Evolutionary conservation across 2,888 invertebrate species (phyloP).

Genomic region (Drosophila cracens): DNA sequence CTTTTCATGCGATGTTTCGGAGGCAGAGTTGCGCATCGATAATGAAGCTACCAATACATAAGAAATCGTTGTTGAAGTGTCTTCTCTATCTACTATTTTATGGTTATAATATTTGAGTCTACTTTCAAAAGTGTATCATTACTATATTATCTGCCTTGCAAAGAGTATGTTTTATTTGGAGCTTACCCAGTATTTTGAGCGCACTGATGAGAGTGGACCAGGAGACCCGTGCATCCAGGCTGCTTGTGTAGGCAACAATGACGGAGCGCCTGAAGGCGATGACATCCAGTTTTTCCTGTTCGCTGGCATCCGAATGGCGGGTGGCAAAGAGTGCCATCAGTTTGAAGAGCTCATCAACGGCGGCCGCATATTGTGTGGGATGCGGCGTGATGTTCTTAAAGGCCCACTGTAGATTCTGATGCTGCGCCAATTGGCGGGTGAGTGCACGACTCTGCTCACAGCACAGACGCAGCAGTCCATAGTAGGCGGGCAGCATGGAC

Average conservation of each 20-base stretch:
- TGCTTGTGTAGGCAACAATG: conserved; percentile 94
- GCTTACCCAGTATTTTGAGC: conserved; percentile 89
- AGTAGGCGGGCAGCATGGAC: conserved; percentile 96
- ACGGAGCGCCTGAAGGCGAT: conserved; percentile 93
- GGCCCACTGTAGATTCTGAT: conserved; percentile 98
- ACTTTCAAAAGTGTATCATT: not conserved
- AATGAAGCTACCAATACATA: not conserved
- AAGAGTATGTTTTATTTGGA: not conserved
- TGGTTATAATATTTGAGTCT: not conserved
- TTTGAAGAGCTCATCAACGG: conserved; percentile 96
- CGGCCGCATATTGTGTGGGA: conserved; percentile 96
- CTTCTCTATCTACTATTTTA: not conserved
- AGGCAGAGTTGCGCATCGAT: not conserved
- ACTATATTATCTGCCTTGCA: accelerated
- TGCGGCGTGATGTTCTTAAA: conserved; percentile 98
- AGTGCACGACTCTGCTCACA: conserved; percentile 95
- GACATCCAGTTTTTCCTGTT: conserved; percentile 92
- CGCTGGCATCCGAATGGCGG: conserved; percentile 91
- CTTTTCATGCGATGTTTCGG: not conserved
- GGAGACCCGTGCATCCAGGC: conserved; percentile 94
- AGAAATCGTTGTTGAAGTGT: not conserved
- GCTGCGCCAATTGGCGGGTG: conserved; percentile 93
- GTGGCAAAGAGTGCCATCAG: conserved; percentile 95
- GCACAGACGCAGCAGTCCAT: conserved; percentile 94
- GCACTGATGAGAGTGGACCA: conserved; percentile 98